phyloP scores from a whole-genome alignment of 2,797 vertebrate genomes.

The Austrolebias charrua region DNA sequence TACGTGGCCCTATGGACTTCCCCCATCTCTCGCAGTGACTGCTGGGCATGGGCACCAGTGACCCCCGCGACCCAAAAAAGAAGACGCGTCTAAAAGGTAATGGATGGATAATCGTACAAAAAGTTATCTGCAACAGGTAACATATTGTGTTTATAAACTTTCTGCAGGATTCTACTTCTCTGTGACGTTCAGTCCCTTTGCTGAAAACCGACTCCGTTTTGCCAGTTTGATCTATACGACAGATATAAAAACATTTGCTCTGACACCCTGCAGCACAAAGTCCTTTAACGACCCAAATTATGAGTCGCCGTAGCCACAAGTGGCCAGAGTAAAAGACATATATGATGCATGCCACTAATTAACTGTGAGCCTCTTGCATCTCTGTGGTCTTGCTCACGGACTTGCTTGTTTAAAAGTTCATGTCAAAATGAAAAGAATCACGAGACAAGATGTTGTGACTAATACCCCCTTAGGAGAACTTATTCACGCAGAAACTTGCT shows the following conservation, averaged over 20 bases:
- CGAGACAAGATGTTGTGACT: constrained; percentile 10
- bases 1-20: too few species aligned
- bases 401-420: constrained; percentile 33
- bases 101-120: too few species aligned
- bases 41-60: too few species aligned
- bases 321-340: constrained; percentile 31
- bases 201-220: constrained; percentile 4
- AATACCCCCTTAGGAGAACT: constrained; percentile 20
- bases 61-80: too few species aligned
- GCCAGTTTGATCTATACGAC: constrained; percentile 31
- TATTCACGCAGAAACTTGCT: constrained; percentile 3
- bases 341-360: constrained; percentile 50
- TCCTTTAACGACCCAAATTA: constrained; percentile 58
- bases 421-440: constrained; percentile 21
- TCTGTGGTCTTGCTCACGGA: constrained; percentile 37
- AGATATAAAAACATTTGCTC: constrained; percentile 33
- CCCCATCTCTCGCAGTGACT: too few species aligned
- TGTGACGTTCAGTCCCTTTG: background rate
- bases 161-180: background rate
- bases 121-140: background rate
- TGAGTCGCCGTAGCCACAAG: constrained; percentile 38
- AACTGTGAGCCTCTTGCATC: constrained; percentile 25
- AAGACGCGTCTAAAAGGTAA: too few species aligned
- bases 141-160: background rate
- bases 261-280: constrained; percentile 31